A percentile compares a stretch with the other conserved stretches of the same genome.
Conservation (phyloP, 2,797 vertebrate genomes). For the Fistularia tabacaria region DNA sequence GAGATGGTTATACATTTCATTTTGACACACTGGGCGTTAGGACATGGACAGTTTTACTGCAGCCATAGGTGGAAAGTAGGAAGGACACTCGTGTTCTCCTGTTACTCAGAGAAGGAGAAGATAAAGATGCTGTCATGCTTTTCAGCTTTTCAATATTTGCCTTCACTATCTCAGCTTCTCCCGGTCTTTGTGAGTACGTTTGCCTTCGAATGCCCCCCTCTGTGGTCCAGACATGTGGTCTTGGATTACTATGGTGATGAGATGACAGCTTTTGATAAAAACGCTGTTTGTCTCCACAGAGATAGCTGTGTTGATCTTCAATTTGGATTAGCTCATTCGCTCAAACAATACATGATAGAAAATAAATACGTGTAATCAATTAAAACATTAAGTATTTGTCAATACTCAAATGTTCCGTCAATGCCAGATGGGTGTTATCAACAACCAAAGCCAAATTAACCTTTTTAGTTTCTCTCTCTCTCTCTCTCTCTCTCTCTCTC, state of each 20-base stretch:
- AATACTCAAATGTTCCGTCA: no score
- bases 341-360: neutral
- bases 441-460: no score
- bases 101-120: conserved; percentile 44
- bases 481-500: no score
- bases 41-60: conserved; percentile 68
- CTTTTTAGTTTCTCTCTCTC: no score
- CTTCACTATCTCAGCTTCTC: conserved; percentile 19
- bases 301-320: neutral
- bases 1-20: conserved; percentile 69
- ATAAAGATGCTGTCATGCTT: conserved; percentile 27
- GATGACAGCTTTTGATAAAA: neutral
- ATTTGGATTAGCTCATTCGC: no score
- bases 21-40: conserved; percentile 66
- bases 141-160: conserved; percentile 15
- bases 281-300: neutral
- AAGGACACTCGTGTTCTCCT: conserved; percentile 56
- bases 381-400: no score
- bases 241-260: conserved; percentile 11
- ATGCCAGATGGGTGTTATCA: no score
- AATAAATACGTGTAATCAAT: neutral
- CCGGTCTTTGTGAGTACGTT: conserved; percentile 12
- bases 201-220: conserved; percentile 2
- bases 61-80: conserved; percentile 42
- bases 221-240: neutral